Percentiles rank a stretch among this genome's conserved stretches.
Conservation (phyloP, 2,113 vertebrate species). For the Heterochromis multidens region DNA sequence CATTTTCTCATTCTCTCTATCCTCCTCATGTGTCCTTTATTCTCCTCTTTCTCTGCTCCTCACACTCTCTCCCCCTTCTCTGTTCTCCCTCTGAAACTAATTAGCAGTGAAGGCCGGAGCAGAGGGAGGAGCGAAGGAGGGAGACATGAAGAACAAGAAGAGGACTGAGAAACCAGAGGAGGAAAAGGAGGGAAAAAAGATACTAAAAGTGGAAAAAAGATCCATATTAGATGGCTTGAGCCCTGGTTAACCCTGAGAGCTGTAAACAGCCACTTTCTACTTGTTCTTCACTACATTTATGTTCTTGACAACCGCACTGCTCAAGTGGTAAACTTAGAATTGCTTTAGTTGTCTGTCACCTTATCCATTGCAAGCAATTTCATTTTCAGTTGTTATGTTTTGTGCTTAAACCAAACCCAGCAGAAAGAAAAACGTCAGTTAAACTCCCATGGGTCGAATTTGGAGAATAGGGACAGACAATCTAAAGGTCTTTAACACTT, state of each 20-base stretch:
- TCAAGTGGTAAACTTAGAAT: background rate
- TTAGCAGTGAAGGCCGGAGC: slow-evolving; percentile 58
- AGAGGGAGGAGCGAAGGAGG: slow-evolving; percentile 60
- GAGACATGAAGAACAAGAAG: slow-evolving; percentile 26
- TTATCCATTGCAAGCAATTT: background rate
- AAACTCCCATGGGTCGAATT: background rate
- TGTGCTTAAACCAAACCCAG: background rate
- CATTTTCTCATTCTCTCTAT: background rate
- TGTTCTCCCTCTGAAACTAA: slow-evolving; percentile 70
- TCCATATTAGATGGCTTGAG: slow-evolving; percentile 9
- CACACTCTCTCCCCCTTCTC: slow-evolving; percentile 1
- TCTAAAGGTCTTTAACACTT: background rate
- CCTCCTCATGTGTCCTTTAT: slow-evolving; percentile 7
- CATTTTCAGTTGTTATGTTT: background rate
- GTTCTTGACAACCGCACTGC: slow-evolving; percentile 58
- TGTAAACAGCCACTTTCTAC: background rate
- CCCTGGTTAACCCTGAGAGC: slow-evolving; percentile 2
- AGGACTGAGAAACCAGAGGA: slow-evolving; percentile 8
- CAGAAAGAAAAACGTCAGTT: background rate
- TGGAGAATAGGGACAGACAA: background rate
- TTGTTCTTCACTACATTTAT: background rate
- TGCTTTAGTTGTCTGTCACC: background rate
- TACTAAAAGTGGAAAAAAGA: slow-evolving; percentile 4
- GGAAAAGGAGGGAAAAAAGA: background rate
- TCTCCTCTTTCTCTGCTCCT: slow-evolving; percentile 18